Evolutionary conservation across 2,113 vertebrate species (phyloP).

Genomic region (Morone saxatilis): DNA sequence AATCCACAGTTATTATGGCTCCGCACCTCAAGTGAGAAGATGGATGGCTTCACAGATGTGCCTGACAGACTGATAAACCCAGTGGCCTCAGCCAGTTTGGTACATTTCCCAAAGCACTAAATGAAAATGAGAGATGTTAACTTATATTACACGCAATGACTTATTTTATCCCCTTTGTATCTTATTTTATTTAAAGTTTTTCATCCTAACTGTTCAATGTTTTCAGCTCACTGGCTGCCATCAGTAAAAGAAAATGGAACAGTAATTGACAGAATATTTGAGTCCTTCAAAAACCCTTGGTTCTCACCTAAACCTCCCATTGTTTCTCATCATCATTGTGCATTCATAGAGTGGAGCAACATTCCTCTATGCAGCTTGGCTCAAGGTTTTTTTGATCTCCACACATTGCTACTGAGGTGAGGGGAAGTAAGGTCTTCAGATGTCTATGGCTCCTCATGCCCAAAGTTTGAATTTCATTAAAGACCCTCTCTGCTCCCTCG

Average conservation of each 20-base stretch:
- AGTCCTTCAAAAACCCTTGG: slow-evolving; percentile 70
- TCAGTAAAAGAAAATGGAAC: slow-evolving; percentile 20
- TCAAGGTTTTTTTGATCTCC: slow-evolving; percentile 80
- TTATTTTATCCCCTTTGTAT: slow-evolving; percentile 15
- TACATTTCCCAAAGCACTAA: slow-evolving; percentile 56
- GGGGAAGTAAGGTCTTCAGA: slow-evolving; percentile 77
- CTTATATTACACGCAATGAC: slow-evolving; percentile 12
- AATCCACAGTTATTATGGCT: slow-evolving; percentile 69
- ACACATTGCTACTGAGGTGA: slow-evolving; percentile 74
- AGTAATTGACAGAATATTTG: slow-evolving; percentile 62
- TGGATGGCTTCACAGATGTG: slow-evolving; percentile 75
- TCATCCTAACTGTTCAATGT: neutral
- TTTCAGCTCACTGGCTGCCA: slow-evolving; percentile 33
- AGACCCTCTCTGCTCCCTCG: slow-evolving; percentile 77
- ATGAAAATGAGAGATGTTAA: slow-evolving; percentile 59
- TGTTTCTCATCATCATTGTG: slow-evolving; percentile 76
- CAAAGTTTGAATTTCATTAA: slow-evolving; percentile 86
- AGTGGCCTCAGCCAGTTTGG: slow-evolving; percentile 59
- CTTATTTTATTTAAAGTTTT: slow-evolving; percentile 19
- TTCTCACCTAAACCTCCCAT: slow-evolving; percentile 63
- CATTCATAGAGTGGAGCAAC: slow-evolving; percentile 67
- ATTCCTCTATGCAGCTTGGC: slow-evolving; percentile 64
- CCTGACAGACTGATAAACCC: slow-evolving; percentile 71
- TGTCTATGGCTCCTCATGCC: slow-evolving; percentile 79
- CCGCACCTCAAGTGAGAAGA: slow-evolving; percentile 71